Evolutionary conservation across 2,113 vertebrate species (phyloP).

Genomic region (Brachionichthys hirsutus): DNA sequence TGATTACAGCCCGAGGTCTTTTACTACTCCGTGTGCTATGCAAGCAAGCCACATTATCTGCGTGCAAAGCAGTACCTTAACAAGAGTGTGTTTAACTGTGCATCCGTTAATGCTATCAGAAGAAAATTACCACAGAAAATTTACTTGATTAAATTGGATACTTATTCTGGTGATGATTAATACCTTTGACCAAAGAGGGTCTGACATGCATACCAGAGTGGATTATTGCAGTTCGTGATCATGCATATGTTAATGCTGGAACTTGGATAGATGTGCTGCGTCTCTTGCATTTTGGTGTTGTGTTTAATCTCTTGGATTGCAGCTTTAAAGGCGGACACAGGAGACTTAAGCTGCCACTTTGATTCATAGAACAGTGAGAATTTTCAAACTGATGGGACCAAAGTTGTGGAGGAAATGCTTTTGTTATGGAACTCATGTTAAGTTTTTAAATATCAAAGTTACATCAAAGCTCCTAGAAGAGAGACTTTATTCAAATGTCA

Average conservation of each 20-base stretch:
- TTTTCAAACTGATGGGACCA: constrained; percentile 17
- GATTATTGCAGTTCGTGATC: background rate
- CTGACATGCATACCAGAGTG: constrained; percentile 18
- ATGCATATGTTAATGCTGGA: no score
- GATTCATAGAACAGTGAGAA: constrained; percentile 26
- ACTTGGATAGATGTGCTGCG: background rate
- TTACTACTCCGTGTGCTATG: constrained; percentile 14
- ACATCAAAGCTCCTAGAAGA: constrained; percentile 7
- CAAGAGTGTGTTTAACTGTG: constrained; percentile 2
- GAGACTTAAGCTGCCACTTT: constrained; percentile 33
- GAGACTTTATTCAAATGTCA: no score
- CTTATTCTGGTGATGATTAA: constrained; percentile 25
- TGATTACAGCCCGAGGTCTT: constrained; percentile 64
- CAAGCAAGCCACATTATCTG: constrained; percentile 4
- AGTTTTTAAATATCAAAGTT: constrained; percentile 8
- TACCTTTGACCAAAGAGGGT: constrained; percentile 13
- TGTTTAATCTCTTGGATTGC: constrained; percentile 33
- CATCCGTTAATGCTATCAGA: constrained; percentile 21
- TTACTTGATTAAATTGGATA: constrained; percentile 26
- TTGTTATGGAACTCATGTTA: constrained; percentile 22
- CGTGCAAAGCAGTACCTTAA: constrained; percentile 4
- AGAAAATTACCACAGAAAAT: background rate
- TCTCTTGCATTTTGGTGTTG: background rate
- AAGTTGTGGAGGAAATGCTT: constrained; percentile 6
- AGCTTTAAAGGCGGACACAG: constrained; percentile 35